Conservation (phyloP, 2,888 invertebrate genomes). For the Buathra laborator region DNA sequence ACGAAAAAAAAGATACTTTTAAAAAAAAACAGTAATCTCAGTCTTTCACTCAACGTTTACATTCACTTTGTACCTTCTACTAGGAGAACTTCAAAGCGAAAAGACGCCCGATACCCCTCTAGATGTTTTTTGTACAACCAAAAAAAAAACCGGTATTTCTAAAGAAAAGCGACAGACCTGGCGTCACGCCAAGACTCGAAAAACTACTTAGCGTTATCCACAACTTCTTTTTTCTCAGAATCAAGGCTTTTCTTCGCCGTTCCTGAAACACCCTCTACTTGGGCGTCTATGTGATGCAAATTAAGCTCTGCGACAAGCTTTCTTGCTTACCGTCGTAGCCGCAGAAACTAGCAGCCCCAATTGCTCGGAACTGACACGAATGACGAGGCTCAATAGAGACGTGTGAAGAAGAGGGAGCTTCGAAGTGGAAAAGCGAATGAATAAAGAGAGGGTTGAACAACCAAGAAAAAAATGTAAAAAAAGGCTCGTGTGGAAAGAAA, state of each 20-base stretch:
- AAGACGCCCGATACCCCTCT: neutral
- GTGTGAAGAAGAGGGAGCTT: slow-evolving; percentile 37
- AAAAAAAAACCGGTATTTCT: neutral
- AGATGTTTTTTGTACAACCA: neutral
- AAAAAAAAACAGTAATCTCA: neutral
- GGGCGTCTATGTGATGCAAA: neutral
- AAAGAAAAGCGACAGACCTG: neutral
- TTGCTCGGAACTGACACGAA: slow-evolving; percentile 40
- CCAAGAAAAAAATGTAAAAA: slow-evolving; percentile 12
- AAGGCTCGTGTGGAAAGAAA: slow-evolving; percentile 8
- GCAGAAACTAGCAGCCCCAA: slow-evolving; percentile 4
- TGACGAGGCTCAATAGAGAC: slow-evolving; percentile 38
- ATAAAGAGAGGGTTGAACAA: slow-evolving; percentile 47
- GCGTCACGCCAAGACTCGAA: neutral
- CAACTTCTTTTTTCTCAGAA: neutral
- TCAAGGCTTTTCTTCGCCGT: neutral
- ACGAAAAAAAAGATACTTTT: too few species aligned
- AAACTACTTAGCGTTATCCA: neutral
- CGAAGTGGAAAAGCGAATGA: slow-evolving; percentile 29
- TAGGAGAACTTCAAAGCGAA: neutral
- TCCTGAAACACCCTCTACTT: neutral
- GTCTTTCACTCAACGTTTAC: neutral
- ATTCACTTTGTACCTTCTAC: neutral
- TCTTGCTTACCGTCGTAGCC: neutral
- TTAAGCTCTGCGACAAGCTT: slow-evolving; percentile 2